Base-by-base conservation (phyloP, 2,797 vertebrate species). In the Argyrosomus regius region DNA sequence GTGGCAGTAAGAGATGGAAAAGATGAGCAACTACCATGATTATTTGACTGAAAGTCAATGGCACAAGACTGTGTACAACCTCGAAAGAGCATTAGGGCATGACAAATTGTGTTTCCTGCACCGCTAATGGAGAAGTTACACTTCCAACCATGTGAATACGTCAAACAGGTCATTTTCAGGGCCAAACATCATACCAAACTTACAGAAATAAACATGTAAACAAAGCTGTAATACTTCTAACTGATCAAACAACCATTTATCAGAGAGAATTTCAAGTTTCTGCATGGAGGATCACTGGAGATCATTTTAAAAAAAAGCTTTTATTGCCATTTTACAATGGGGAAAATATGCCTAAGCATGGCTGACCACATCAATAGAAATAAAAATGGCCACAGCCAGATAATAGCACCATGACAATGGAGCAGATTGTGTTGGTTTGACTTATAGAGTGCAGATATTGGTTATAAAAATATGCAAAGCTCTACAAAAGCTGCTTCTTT, bases 81-180 rank as follows among this genome's bases (percentile, higher is more conserved):
- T 43, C 8, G 1, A 24, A 39, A 14, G 41, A 16, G n/a, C n/a
- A 54, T 3, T 13, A 31, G n/a, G 17, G 31, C 22, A 48, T 57
- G 8, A 66, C 57, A 74, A 48, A 45, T 77, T 39, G 6, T 50
- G 3, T 75, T 78, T 62, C 22, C 22, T 20, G n/a, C 31, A 65
- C 13, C 20, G 50, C 1, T 26, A 41, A 56, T 14, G 11, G 18
- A 2, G 0, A 13, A 6, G 13, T 39, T 50, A 20, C 52, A 64
- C 26, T 18, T 46, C 1, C 5, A 58, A 12, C 7, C 24, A 22
- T 39, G 53, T 60, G 35, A 39, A 24, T 3, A 22, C 53, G 14
- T 54, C 45, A 12, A 72, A 26, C 24, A 20, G n/a, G 35, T 3
- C 18, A 43, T 13, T 52, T 50, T 48, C 1, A 24, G 22, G 31